Base-by-base conservation (phyloP, 2,797 vertebrate genomes). In the Thaleichthys pacificus region DNA sequence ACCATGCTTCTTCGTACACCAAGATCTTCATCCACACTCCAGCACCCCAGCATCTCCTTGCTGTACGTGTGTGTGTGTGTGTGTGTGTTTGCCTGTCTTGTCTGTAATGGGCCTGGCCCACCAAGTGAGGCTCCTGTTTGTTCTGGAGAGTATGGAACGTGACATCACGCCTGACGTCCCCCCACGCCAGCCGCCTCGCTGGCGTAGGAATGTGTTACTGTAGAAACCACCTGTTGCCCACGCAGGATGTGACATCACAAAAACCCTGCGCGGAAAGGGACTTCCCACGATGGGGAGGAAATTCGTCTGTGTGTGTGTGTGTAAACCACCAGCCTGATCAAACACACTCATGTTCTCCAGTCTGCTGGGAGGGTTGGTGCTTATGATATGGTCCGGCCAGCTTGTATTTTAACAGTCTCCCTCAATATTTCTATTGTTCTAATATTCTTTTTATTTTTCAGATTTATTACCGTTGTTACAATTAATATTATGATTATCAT, bases 381-480 rank as follows among this genome's bases (percentile, higher is more conserved):
- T 47, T 47, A 47, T 42, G 38, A 42, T 12, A 42, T 47, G 42
- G 3, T 47, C 42, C 42, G 2, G 42, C 42, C 42, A 47, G 42
- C 42, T 47, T 47, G 42, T 12, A 47, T 47, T 47, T 14, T 47
- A 12, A 47, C 35, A 14, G 42, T 47, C 42, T 70, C 70, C 32
- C 74, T 80, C 38, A 65, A 57, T 76, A 76, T 82, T 82, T 56
- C 77, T 65, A 9, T 77, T 77, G 82, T 74, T 79, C 77, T 82
- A 47, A 88, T 83, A 86, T 85, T 68, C 77, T 81, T 74, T 83
- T 65, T 86, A 76, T 73, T 82, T 82, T 84, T 85, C 80, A 84
- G 63, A 86, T 79, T 70, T 91, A 86, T 92, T 89, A 90, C 87
- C 85, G 89, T 90, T 88, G 85, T 79, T 92, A 81, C 85, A 70